Base-by-base conservation (phyloP, 2,888 invertebrate genomes). In the Agrotis segetum region DNA sequence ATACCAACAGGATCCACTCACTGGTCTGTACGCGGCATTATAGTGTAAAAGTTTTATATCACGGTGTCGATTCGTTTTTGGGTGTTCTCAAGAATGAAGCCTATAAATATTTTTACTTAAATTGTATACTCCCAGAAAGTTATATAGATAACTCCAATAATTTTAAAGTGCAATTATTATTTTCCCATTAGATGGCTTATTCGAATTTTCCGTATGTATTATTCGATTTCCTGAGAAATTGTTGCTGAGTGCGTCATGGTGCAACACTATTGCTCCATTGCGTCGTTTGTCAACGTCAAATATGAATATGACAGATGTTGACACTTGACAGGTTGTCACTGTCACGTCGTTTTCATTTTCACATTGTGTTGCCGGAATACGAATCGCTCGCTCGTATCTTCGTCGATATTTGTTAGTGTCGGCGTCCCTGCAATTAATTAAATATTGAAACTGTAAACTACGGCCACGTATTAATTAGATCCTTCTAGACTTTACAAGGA, bases 321-420 rank as follows among this genome's bases (percentile, higher is more conserved):
- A 13, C 13, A 5, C 29, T 40, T 78, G 74, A 71, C 78, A 69
- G 29, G 6, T 60, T 78, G 19, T 77, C 24, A 24, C 19, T 69
- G 67, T 49, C 50, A 52, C 17, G 40, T 24, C 47, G 55, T 3
- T 44, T 19, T 46, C 16, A 6, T 3, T 44, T 24, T 58, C 66
- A 59, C 46, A 68, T 34, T 49, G 17, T 81, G 81, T 78, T 77
- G 77, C 82, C 77, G 78, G 77, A 73, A 77, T 40, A 50, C 71
- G 71, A 66, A 49, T 60, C 53, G 71, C 17, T 52, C 47, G 58
- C 55, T 67, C 63, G 46, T 53, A 84, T 56, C 78, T 59, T 58
- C 76, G 67, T 79, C 52, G 71, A 53, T 81, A 65, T 64, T 82
- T 65, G 82, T 65, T 77, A 64, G 71, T 66, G 63, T 63, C 62